Evolutionary conservation across 1,140 invertebrate genomes (phyloP).

Genomic region (Aphidius ervi): DNA sequence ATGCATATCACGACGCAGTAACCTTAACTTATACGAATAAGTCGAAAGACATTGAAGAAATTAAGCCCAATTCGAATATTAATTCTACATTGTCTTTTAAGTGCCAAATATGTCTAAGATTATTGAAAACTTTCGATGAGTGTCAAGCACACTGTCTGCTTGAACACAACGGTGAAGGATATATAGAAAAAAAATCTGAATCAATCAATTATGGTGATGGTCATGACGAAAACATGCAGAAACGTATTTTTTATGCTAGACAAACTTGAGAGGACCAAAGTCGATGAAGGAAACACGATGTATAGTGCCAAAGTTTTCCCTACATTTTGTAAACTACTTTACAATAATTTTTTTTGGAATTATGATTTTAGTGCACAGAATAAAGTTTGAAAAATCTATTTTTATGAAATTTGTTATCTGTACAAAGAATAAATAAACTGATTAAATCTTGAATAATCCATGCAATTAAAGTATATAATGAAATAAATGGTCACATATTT

Average conservation of each 20-base stretch:
- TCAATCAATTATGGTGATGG: conserved; percentile 11
- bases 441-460: no score
- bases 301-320: conserved; percentile 38
- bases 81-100: conserved; percentile 35
- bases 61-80: conserved; percentile 29
- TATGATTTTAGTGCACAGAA: no score
- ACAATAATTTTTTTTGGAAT: no score
- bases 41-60: conserved; percentile 25
- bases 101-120: conserved; percentile 42
- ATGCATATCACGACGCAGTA: conserved; percentile 38
- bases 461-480: no score
- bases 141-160: conserved; percentile 45
- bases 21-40: conserved; percentile 28
- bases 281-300: conserved; percentile 32
- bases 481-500: no score
- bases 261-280: conserved; percentile 26
- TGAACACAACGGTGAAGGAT: conserved; percentile 28
- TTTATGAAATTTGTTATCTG: no score
- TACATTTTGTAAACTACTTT: no score
- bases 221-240: conserved; percentile 36
- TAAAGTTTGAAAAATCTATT: no score
- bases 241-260: conserved; percentile 23
- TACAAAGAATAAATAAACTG: no score
- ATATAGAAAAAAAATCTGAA: no score
- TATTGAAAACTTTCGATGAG: conserved; percentile 38